Conservation (phyloP, 2,797 vertebrate genomes). For the Sebastes miniatus region DNA sequence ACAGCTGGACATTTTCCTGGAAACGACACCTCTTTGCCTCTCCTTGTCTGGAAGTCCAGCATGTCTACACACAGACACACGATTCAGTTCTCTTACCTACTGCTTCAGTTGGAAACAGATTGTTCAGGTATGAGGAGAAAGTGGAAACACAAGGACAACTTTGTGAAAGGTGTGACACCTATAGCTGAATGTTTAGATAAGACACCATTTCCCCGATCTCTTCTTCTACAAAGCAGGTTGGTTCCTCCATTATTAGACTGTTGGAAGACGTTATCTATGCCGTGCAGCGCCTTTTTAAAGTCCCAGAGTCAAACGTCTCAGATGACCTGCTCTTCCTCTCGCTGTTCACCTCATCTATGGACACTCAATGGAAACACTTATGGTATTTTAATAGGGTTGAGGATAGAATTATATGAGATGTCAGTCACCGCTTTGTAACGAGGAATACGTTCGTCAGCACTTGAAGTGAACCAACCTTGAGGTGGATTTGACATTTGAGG, state of each 20-base stretch:
- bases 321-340: conserved; percentile 24
- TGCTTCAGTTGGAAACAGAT: conserved; percentile 33
- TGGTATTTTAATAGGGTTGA: conserved; percentile 41
- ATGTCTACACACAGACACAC: conserved; percentile 7
- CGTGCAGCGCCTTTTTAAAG: neutral
- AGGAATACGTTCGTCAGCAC: conserved; percentile 42
- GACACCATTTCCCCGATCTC: neutral
- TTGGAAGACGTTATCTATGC: neutral
- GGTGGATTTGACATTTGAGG: conserved; percentile 19
- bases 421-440: conserved; percentile 36
- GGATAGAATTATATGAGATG: conserved; percentile 60
- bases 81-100: neutral
- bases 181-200: neutral
- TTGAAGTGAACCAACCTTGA: conserved; percentile 7
- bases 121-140: conserved; percentile 15
- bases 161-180: neutral
- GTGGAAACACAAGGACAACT: neutral
- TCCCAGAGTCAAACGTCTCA: neutral
- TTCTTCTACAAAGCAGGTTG: neutral
- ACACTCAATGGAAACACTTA: conserved; percentile 26
- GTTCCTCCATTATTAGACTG: neutral
- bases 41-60: neutral
- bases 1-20: conserved; percentile 38
- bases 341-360: conserved; percentile 12
- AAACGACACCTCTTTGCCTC: conserved; percentile 5